Evolutionary conservation across 2,888 invertebrate genomes (phyloP), one percentile per base, ranked within the genome.

Genomic region (Nebria brevicollis): DNA sequence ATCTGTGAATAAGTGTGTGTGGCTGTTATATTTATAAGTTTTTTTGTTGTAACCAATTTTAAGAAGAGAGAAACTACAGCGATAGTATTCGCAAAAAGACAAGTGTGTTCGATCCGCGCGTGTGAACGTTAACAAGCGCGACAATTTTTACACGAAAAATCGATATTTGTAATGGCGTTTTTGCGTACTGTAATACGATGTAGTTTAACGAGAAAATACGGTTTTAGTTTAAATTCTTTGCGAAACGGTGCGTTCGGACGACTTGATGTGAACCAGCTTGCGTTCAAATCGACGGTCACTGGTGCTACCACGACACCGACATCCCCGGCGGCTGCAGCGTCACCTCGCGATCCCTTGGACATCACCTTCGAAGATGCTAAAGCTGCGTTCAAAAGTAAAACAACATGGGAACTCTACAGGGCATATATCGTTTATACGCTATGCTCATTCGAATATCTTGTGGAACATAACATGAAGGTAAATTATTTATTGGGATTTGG

Each of bases 341-440:
- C 84, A 11, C 86, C 86, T 10, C 89, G 89, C 72, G 96, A 96
- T 89, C 94, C 94, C 2, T 91, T 97, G 85, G 97, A 97, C 90
- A 92, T 95, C 84, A 92, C 92, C 85, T 99, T 99, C 90, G 94
- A 94, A 89, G 95, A 97, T 91, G 94, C 96, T 41, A 91, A 94
- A 86, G 97, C 97, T 85, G 96, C 98, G 41, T 99, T 97, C 91
- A 96, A 97, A 89, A 97, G 97, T 90, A 98, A 98, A 92, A 97
- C 96, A 86, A 98, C 96, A 85, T 94, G 93, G 90, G 98, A 99
- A 90, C 92, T 99, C 85, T 87, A 97, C 77, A 92, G 98, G 84
- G 98, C 97, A 66, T 95, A 97, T 88, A 86, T 97, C 87, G 98
- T 98, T 85, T 98, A 98, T 90, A 94, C 95, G 88, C 91, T 98